These are phyloP conservation scores for Notechis scutatus DNA, from an alignment of 2,113 vertebrate genomes.

Conservation along the genomic window DNA sequence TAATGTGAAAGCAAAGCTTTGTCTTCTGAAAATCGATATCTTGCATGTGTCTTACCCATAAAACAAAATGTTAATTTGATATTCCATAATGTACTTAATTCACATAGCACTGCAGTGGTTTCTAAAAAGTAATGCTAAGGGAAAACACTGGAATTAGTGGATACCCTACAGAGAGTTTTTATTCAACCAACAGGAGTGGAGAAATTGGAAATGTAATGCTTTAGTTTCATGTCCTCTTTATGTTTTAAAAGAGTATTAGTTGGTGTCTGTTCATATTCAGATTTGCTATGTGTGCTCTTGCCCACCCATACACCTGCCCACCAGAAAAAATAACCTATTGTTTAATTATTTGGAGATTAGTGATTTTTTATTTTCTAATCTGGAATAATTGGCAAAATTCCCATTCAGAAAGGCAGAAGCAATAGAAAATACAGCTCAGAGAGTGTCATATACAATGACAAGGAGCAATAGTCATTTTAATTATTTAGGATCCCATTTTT, in stretches of 20 bases:
- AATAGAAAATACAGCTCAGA: neutral
- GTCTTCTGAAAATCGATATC: neutral
- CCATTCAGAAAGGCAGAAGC: neutral
- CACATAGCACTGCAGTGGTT: neutral
- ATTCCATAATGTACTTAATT: neutral
- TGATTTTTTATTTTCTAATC: neutral
- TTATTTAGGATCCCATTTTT: neutral
- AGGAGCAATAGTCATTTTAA: neutral
- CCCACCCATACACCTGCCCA: neutral
- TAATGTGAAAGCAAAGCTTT: neutral
- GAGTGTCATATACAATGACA: neutral
- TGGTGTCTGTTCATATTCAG: neutral
- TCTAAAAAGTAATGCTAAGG: neutral
- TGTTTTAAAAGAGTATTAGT: neutral
- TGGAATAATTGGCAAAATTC: neutral
- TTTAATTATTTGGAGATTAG: neutral
- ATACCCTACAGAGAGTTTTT: neutral
- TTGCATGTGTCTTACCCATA: neutral
- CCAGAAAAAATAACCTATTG: neutral
- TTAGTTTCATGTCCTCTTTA: neutral
- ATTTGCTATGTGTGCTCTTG: neutral
- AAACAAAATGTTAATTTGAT: neutral
- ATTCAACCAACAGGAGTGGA: neutral
- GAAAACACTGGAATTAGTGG: neutral
- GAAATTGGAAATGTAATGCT: neutral